Evolutionary conservation across 2,113 vertebrate species (phyloP).

Genomic region (human): GRCh38 chr13:31808501-31809000

Average conservation of each 20-base stretch:
- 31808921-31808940: not conserved
- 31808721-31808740: not conserved
- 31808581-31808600: not conserved
- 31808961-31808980: not conserved
- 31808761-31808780: not conserved
- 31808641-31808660: not conserved
- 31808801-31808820: not conserved
- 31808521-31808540: not conserved
- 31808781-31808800: not conserved
- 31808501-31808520: no score
- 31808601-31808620: not conserved
- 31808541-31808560: not conserved
- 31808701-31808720: not conserved
- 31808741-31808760: not conserved
- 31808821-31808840: not conserved
- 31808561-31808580: not conserved
- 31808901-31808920: not conserved
- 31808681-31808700: not conserved
- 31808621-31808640: not conserved
- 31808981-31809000: not conserved
- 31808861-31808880: no score
- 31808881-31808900: not conserved
- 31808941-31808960: not conserved
- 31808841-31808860: not conserved
- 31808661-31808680: not conserved